Conservation (phyloP, 2,113 vertebrate species). For the Camelus dromedarius region DNA sequence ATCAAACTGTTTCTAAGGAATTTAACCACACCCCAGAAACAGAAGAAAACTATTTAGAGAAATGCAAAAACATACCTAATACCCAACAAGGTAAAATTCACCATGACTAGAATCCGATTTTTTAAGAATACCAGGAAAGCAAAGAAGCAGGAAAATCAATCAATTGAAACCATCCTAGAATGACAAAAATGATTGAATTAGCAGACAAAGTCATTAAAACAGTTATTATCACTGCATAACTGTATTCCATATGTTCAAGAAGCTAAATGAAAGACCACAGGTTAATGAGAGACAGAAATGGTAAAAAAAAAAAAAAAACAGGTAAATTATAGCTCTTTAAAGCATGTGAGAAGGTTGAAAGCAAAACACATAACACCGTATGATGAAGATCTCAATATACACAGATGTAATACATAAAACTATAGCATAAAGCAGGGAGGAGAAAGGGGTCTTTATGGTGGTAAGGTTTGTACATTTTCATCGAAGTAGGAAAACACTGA, state of each 20-base stretch:
- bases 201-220: neutral
- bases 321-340: neutral
- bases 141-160: neutral
- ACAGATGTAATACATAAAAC: neutral
- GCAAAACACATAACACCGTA: neutral
- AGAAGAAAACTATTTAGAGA: neutral
- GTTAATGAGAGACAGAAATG: neutral
- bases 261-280: neutral
- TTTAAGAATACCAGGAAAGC: neutral
- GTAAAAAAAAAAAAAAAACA: neutral
- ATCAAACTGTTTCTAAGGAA: neutral
- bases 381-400: neutral
- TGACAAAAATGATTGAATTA: neutral
- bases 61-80: neutral
- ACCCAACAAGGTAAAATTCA: neutral
- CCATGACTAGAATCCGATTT: neutral
- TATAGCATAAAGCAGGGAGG: neutral
- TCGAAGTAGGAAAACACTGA: neutral
- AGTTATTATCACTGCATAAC: neutral
- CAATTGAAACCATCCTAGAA: neutral
- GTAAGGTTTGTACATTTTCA: constrained; percentile 2
- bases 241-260: neutral
- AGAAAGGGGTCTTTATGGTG: neutral
- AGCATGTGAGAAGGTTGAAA: constrained; percentile 21
- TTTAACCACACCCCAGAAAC: neutral